A percentile compares a stretch with the other conserved stretches of the same genome.
Conservation (phyloP, 2,797 vertebrate species). For the Brachyrhaphis roseni region DNA sequence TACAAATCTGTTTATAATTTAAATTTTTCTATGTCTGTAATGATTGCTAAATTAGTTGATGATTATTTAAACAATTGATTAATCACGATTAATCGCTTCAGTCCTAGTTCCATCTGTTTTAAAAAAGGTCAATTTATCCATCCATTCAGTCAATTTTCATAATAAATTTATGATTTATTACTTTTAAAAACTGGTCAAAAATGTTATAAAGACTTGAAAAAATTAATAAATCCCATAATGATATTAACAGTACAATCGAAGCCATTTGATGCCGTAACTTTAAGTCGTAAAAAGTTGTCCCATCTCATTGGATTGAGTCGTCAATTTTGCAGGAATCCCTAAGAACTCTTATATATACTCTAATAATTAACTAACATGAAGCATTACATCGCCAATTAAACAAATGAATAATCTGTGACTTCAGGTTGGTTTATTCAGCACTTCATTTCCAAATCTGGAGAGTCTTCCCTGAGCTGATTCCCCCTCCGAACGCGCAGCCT, state of each 20-base stretch:
- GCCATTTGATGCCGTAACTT: not conserved
- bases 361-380: not conserved
- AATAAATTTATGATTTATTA: not conserved
- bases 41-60: too few species aligned
- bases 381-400: not conserved
- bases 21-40: too few species aligned
- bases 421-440: constrained; percentile 5
- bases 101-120: not conserved
- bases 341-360: too few species aligned
- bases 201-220: not conserved
- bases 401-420: constrained; percentile 1
- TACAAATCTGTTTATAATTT: too few species aligned
- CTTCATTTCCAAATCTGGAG: not conserved
- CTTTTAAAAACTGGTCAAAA: not conserved
- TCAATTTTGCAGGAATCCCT: not conserved
- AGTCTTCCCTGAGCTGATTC: constrained; percentile 2
- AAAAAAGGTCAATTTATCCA: not conserved
- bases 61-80: too few species aligned
- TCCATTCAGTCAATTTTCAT: not conserved
- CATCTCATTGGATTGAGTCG: not conserved
- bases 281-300: not conserved
- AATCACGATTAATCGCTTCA: too few species aligned
- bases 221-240: not conserved
- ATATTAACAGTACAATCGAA: not conserved
- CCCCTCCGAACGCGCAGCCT: constrained; percentile 37